These are phyloP conservation scores for Chondrosia reniformis DNA, from an alignment of 37 sponge, comb jelly and placozoan genomes.

Conservation along the genomic window DNA sequence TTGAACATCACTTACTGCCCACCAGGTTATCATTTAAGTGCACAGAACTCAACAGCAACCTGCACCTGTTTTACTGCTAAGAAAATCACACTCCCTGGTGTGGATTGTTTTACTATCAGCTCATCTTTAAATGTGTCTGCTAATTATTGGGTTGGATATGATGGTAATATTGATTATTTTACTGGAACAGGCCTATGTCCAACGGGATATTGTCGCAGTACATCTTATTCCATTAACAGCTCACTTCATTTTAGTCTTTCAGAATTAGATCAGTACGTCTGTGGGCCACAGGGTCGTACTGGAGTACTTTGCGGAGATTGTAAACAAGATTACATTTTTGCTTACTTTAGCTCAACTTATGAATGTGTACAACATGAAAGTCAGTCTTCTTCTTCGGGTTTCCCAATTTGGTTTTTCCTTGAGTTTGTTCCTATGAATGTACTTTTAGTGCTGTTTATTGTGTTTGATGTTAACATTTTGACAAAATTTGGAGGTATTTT, in stretches of 20 bases:
- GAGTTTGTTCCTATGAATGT: constrained; percentile 11
- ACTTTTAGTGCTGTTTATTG: background rate
- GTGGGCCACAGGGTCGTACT: background rate
- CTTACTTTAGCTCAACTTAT: background rate
- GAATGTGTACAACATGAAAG: background rate
- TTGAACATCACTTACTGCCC: background rate
- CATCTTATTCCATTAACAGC: background rate
- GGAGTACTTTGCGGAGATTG: constrained; percentile 7
- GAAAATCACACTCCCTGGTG: background rate
- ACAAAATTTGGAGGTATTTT: background rate
- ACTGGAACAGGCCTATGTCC: background rate
- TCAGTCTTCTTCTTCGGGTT: no score
- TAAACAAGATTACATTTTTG: background rate
- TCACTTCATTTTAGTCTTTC: constrained; percentile 13
- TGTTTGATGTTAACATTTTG: constrained; percentile 3
- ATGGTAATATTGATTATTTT: background rate
- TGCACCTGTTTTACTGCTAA: background rate
- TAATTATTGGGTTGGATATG: constrained; percentile 5
- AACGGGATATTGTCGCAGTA: background rate
- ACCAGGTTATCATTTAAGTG: background rate
- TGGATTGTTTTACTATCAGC: background rate
- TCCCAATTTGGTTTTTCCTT: constrained; percentile 1
- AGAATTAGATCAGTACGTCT: background rate
- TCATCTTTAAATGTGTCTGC: background rate
- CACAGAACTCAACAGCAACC: background rate